Base-by-base conservation (phyloP, 2,888 invertebrate genomes). In the Rhopalosiphum nymphaeae region DNA sequence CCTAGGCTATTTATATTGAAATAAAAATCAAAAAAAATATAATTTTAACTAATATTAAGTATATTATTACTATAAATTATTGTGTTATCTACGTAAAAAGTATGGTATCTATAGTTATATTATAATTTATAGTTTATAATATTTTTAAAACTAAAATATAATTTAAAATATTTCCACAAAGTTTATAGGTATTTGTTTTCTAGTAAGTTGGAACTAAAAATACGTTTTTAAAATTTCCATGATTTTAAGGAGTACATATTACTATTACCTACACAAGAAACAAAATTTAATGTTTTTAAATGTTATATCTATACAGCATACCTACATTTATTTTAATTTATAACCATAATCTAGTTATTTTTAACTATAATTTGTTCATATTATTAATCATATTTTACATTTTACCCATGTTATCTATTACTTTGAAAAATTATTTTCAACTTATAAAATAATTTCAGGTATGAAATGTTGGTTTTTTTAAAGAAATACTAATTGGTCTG, bases 251-350 rank as follows among this genome's bases (percentile, higher is more conserved):
- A 49, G 78, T 36, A n/a, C n/a, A 0, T 13, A 53, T 21, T 53
- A 21, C 53, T 53, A 53, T 53, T 53, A 53, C 53, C 49, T 67
- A 67, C n/a, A n/a, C 78, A 49, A 46, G 86, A 87, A 49, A 87
- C 13, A 29, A 49, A 29, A 87, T 87, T 49, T 87, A 87, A 87
- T 87, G 49, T 87, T 87, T 87, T 87, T n/a, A 49, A 49, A 87
- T 87, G 16, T 87, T n/a, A 29, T 5, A n/a, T n/a, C n/a, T n/a
- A n/a, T n/a, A n/a, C n/a, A n/a, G 29, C n/a, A 44, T 87, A 49
- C 46, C 26, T 87, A 11, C 13, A 49, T 53, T 21, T 21, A 53
- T 53, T 53, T 53, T 53, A 49, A 29, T 49, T 49, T 86, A 46
- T 29, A 46, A 46, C 16, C 21, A 49, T 78, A 78, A 78, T 9